Evolutionary conservation across 2,113 vertebrate genomes (phyloP).

Genomic region (Rhodinocichla rosea): DNA sequence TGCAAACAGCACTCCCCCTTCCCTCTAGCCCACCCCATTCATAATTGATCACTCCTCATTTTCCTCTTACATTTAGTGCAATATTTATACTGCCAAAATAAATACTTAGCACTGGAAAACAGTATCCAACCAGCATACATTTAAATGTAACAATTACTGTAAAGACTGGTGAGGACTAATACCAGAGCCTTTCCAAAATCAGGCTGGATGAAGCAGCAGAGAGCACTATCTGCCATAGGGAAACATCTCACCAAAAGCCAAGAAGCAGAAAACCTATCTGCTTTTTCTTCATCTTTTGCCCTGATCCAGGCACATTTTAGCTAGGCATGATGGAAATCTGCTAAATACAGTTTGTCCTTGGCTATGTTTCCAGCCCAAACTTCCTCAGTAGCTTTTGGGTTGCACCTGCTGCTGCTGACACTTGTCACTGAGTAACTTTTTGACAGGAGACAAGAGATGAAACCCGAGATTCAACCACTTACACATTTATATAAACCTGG

Average conservation of each 20-base stretch:
- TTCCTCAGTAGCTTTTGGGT: neutral
- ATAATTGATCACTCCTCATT: neutral
- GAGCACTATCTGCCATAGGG: neutral
- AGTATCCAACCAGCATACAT: neutral
- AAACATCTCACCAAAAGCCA: neutral
- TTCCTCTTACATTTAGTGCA: neutral
- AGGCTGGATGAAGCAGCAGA: neutral
- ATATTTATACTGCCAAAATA: constrained; percentile 10
- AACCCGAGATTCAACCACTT: neutral
- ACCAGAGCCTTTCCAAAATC: neutral
- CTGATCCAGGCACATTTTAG: neutral
- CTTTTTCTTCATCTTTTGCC: neutral
- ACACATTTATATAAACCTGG: neutral
- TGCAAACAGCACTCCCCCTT: neutral
- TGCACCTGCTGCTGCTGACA: neutral
- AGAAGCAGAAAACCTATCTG: neutral
- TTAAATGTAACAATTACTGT: neutral
- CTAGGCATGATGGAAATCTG: neutral
- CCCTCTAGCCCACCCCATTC: neutral
- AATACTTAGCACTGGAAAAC: neutral
- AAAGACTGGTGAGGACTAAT: neutral
- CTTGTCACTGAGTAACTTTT: neutral
- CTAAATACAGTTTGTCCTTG: neutral
- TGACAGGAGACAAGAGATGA: neutral
- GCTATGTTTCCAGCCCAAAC: neutral